Conservation (phyloP, 2,797 vertebrate genomes). For the Lateolabrax maculatus region DNA sequence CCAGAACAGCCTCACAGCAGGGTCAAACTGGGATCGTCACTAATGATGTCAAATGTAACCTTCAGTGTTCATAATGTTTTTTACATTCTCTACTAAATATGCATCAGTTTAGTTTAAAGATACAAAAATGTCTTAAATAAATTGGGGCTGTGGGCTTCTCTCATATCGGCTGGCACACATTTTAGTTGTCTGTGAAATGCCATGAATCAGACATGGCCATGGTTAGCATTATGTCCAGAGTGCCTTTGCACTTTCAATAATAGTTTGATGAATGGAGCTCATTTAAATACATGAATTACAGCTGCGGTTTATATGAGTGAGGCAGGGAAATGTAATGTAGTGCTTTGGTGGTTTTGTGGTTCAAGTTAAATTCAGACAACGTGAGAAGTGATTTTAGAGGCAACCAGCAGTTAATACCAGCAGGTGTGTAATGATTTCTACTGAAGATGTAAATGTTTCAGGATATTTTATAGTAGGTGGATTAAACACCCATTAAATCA, state of each 20-base stretch:
- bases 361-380: constrained; percentile 3
- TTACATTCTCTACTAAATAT: background rate
- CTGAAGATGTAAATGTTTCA: constrained; percentile 7
- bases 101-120: background rate
- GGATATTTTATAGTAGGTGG: background rate
- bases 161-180: no score
- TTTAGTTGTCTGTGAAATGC: background rate
- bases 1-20: background rate
- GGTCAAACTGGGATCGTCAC: no score
- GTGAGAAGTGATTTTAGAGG: constrained; percentile 4
- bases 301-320: constrained; percentile 7
- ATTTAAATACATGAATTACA: background rate
- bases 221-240: background rate
- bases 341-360: constrained; percentile 5
- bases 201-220: background rate
- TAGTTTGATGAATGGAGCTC: constrained; percentile 12
- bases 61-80: background rate
- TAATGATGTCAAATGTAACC: no score
- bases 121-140: background rate
- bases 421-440: constrained; percentile 4
- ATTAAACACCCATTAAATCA: background rate
- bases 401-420: background rate
- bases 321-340: background rate
- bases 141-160: background rate
- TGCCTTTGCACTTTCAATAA: background rate